These are phyloP conservation scores for Enteromius argenteus DNA, from an alignment of 2,797 vertebrate species.

Conservation along the genomic window DNA sequence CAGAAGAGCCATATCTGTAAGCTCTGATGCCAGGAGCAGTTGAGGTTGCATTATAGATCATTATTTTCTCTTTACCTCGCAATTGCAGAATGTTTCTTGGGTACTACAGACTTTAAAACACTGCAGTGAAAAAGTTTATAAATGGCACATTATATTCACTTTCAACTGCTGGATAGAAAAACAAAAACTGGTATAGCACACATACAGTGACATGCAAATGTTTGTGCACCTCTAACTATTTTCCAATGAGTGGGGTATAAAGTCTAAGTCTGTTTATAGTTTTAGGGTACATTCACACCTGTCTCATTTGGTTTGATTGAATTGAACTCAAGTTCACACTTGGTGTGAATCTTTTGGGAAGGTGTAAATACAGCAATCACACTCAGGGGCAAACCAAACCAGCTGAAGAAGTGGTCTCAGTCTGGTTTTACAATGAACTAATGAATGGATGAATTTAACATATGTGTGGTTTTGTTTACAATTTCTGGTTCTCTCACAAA, in stretches of 20 bases:
- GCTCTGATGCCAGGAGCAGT: slow-evolving; percentile 4
- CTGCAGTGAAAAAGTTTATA: neutral
- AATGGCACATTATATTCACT: neutral
- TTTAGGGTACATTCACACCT: neutral
- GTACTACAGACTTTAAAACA: neutral
- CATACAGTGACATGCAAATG: neutral
- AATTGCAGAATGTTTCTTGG: neutral
- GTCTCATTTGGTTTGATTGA: neutral
- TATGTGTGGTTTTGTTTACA: neutral
- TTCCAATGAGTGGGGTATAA: neutral
- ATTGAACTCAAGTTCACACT: neutral
- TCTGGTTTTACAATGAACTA: neutral
- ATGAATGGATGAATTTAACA: neutral
- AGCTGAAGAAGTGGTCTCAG: neutral
- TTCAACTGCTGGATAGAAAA: neutral
- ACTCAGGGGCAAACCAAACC: neutral
- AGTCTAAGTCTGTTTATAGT: neutral
- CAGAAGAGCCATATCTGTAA: slow-evolving; percentile 26
- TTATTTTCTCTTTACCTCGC: neutral
- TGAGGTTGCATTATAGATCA: neutral
- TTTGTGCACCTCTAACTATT: neutral
- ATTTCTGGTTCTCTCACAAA: no score
- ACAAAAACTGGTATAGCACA: neutral
- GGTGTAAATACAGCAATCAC: neutral
- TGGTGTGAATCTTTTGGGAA: neutral